A percentile compares a stretch with the other conserved stretches of the same genome.
phyloP scores from a whole-genome alignment of 2,113 vertebrate genomes.

The Rhagologus leucostigma region DNA sequence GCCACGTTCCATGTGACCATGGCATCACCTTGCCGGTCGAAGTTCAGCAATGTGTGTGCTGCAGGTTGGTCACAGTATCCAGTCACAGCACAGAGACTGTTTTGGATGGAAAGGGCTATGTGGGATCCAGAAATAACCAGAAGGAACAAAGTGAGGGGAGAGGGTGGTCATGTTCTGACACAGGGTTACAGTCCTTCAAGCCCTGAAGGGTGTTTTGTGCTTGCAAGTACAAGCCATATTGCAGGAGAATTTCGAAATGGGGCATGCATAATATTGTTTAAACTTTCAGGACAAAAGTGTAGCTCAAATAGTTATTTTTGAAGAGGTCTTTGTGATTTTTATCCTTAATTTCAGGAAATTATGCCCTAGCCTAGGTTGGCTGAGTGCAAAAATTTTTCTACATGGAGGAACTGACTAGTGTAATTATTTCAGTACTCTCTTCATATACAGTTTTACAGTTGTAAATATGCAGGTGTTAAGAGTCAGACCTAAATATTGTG shows the following conservation, averaged over 20 bases:
- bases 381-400: background rate
- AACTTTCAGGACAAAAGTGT: background rate
- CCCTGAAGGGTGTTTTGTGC: background rate
- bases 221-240: background rate
- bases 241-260: background rate
- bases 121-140: background rate
- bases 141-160: background rate
- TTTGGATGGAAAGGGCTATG: rapidly evolving
- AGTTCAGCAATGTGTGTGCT: background rate
- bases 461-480: background rate
- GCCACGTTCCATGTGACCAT: rapidly evolving
- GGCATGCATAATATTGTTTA: background rate
- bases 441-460: background rate
- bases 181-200: background rate
- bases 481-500: background rate
- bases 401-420: background rate
- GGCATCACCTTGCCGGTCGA: rapidly evolving
- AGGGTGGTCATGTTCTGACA: background rate
- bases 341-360: background rate
- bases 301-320: background rate
- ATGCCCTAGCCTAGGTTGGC: background rate
- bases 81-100: background rate
- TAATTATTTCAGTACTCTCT: background rate
- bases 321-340: background rate
- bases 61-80: background rate